Evolutionary conservation across 2,888 invertebrate genomes (phyloP), one percentile per base, ranked within the genome.

Genomic region (Tenthredo amoena): DNA sequence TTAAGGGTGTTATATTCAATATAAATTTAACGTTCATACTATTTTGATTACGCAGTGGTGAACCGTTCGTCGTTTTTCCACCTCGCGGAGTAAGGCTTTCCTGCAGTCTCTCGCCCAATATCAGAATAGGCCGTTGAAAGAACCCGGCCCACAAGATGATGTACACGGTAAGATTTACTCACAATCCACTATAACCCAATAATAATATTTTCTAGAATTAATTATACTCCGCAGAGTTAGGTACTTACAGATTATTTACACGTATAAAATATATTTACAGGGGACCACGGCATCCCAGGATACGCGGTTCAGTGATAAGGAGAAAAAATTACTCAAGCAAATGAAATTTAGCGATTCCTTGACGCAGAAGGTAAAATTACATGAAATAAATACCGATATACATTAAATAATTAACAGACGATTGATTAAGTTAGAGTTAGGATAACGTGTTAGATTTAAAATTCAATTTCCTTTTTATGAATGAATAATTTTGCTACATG

Each of bases 231-330:
- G 15, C 34, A 71, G 6, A 50, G 12, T 50, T 62, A 81, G 34
- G 34, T 34, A 68, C 2, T 26, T 5, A 43, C 12, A n/a, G 10
- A 21, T 21, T 74, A 43, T 26, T 85, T 68, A 68, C 12, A 79
- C 83, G 55, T 72, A 65, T 76, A 50, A 55, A 18, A 47, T 21
- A 21, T 81, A 68, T 86, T 93, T 94, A 77, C 92, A 99, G 99
- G 99, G 99, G 88, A 99, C 99, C 50, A 99, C 97, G 92, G 98
- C 99, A 86, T 99, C 99, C 94, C 99, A 99, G 94, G 99, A 99
- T 94, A 99, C 98, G 92, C 97, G 99, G 92, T 99, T 99, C 95
- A 98, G 99, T 93, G 99, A 99, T 94, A 99, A 99, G 94, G 99
- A 99, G 94, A 99, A 99, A 94, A 99, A 99, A 93, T 95, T 99